Base-by-base conservation (phyloP, 2,113 vertebrate species). In the Rhynchopsitta pachyrhyncha region DNA sequence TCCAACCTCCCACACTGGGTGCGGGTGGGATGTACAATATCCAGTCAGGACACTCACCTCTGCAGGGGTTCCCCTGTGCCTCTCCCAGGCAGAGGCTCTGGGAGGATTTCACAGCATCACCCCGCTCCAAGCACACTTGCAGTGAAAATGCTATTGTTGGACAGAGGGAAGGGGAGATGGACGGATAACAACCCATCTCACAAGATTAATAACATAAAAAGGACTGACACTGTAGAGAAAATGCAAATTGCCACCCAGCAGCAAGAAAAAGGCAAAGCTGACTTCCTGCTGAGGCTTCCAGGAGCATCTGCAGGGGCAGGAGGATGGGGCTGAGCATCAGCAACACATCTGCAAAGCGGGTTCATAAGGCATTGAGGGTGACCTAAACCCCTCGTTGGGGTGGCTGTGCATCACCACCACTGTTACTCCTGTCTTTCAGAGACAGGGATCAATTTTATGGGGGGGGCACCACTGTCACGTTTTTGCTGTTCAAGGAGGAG, bases 161-260 rank as follows among this genome's bases (percentile, higher is more conserved):
- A 10, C 25, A 70, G 31, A 77, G 37, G 46, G 64, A 82, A 90
- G 31, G 9, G 79, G 50, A 83, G 42, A 63, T 0, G 5, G 19
- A 16, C 2, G 3, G 55, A 11, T 8, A 59, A 59, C 24, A 76
- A 29, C 23, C 14, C 7, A 0, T 29, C 63, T 55, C 57, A 67
- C 55, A 42, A 50, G 17, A 60, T 13, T 1, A 31, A 49, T 41
- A 44, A 10, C 23, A 29, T 8, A n/a, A 14, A 59, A 76, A 53
- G 7, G 63, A 55, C 22, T 0, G 3, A 68, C 4, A 17, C 12
- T 2, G 2, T 7, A 0, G 2, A 70, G 28, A 35, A 86, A 82
- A 91, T 8, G 53, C 10, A 82, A 29, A 47, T 53, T 69, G 33
- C n/a, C 42, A 76, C 41, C 17, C 28, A 76, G 68, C 4, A 67